These are phyloP conservation scores for Drosophila algonquin DNA, from an alignment of 2,888 invertebrate species.

Conservation along the genomic window DNA sequence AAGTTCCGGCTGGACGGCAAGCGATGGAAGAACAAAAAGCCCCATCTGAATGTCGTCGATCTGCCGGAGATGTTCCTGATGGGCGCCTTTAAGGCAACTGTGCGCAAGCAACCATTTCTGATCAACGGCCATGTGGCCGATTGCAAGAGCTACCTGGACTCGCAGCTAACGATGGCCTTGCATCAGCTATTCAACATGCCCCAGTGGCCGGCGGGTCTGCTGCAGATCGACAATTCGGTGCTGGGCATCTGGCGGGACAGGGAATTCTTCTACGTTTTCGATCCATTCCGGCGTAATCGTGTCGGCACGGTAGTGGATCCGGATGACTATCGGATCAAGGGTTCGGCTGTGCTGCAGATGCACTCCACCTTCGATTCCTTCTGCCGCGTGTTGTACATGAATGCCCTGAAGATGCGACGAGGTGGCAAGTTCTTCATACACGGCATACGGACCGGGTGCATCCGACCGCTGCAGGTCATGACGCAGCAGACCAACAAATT, in stretches of 20 bases:
- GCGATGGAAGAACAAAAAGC: slow-evolving; percentile 71
- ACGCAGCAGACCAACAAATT: slow-evolving; percentile 67
- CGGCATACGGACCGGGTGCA: slow-evolving; percentile 85
- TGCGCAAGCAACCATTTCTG: slow-evolving; percentile 76
- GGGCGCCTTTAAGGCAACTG: slow-evolving; percentile 79
- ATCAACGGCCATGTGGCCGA: slow-evolving; percentile 78
- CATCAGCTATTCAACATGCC: slow-evolving; percentile 68
- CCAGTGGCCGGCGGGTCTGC: slow-evolving; percentile 71
- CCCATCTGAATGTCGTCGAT: slow-evolving; percentile 75
- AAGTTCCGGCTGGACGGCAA: slow-evolving; percentile 71
- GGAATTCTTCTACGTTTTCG: slow-evolving; percentile 87
- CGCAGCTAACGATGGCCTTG: slow-evolving; percentile 74
- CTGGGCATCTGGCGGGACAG: slow-evolving; percentile 87
- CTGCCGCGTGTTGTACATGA: slow-evolving; percentile 85
- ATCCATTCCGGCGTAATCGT: slow-evolving; percentile 87
- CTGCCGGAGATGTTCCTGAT: slow-evolving; percentile 84
- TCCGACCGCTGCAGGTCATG: slow-evolving; percentile 73
- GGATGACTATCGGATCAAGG: slow-evolving; percentile 80
- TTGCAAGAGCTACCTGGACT: slow-evolving; percentile 71
- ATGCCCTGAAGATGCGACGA: slow-evolving; percentile 81
- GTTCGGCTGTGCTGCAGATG: slow-evolving; percentile 87
- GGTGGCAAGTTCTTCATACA: slow-evolving; percentile 85
- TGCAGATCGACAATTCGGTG: slow-evolving; percentile 87
- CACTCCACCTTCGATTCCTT: slow-evolving; percentile 86
- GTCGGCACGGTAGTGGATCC: slow-evolving; percentile 85